Conservation (phyloP, 2,113 vertebrate genomes). For the Lates calcarifer region DNA sequence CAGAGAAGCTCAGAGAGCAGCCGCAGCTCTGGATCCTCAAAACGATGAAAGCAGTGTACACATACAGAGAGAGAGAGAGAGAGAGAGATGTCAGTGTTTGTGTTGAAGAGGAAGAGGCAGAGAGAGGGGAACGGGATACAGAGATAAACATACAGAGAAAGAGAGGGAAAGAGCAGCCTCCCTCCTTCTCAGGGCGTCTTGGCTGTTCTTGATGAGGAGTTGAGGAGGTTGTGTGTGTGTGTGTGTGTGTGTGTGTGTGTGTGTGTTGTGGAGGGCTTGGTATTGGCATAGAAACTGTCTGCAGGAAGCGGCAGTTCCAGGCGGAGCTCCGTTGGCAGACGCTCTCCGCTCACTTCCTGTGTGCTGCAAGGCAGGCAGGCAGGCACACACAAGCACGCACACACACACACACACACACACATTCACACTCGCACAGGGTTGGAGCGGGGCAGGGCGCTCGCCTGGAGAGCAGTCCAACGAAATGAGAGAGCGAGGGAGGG, state of each 20-base stretch:
- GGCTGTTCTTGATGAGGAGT: constrained; percentile 53
- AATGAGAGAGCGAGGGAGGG: constrained; percentile 71
- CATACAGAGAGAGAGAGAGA: constrained; percentile 37
- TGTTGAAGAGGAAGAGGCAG: constrained; percentile 61
- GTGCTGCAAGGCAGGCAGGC: constrained; percentile 70
- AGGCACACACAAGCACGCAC: constrained; percentile 46
- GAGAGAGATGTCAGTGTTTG: constrained; percentile 71
- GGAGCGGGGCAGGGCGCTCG: constrained; percentile 89
- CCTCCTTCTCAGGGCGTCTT: constrained; percentile 50
- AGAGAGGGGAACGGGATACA: constrained; percentile 59
- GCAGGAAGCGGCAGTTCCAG: constrained; percentile 87
- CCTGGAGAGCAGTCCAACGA: constrained; percentile 87
- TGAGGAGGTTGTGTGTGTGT: constrained; percentile 41
- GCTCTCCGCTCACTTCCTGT: constrained; percentile 86
- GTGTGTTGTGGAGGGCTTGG: constrained; percentile 53
- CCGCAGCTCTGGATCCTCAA: constrained; percentile 48
- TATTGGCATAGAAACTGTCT: constrained; percentile 84
- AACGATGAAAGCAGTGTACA: constrained; percentile 52
- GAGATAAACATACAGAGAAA: constrained; percentile 67
- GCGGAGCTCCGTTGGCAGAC: constrained; percentile 86
- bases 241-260: constrained; percentile 7
- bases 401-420: constrained; percentile 40
- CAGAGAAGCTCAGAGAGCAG: constrained; percentile 46
- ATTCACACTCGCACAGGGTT: constrained; percentile 68
- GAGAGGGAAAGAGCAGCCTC: constrained; percentile 63